A percentile compares a stretch with the other conserved stretches of the same genome.
phyloP scores from a whole-genome alignment of 2,888 invertebrate species.

The Heliconius sara region DNA sequence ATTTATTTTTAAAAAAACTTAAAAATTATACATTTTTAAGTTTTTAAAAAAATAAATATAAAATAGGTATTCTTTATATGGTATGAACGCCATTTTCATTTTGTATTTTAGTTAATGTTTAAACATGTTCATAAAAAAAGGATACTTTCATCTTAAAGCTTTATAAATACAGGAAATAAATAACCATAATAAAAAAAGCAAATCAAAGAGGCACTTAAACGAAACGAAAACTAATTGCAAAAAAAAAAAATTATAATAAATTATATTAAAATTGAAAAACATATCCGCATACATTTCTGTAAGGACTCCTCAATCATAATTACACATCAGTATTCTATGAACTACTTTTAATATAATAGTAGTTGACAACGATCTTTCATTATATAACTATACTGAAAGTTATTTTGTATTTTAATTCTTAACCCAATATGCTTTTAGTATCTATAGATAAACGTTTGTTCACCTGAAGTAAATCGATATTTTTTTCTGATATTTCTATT shows the following conservation, averaged over 20 bases:
- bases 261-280: not conserved
- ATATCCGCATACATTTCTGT: not conserved
- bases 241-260: not conserved
- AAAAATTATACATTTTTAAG: not conserved
- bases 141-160: not conserved
- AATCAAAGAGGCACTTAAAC: not conserved
- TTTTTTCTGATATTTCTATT: not conserved
- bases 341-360: not conserved
- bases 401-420: not conserved
- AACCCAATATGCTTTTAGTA: not conserved
- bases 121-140: not conserved
- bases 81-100: not conserved
- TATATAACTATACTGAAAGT: not conserved
- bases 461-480: not conserved
- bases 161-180: not conserved
- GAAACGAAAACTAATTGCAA: not conserved
- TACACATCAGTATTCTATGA: not conserved
- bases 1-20: too few relatives aligned
- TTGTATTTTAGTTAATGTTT: not conserved
- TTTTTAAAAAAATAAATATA: not conserved
- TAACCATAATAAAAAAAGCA: not conserved
- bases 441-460: slow-evolving; percentile 1
- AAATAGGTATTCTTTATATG: not conserved
- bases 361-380: not conserved
- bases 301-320: not conserved